Percentiles rank a stretch among this genome's conserved stretches.
phyloP scores from a whole-genome alignment of 2,113 vertebrate genomes.

The Caretta caretta region DNA sequence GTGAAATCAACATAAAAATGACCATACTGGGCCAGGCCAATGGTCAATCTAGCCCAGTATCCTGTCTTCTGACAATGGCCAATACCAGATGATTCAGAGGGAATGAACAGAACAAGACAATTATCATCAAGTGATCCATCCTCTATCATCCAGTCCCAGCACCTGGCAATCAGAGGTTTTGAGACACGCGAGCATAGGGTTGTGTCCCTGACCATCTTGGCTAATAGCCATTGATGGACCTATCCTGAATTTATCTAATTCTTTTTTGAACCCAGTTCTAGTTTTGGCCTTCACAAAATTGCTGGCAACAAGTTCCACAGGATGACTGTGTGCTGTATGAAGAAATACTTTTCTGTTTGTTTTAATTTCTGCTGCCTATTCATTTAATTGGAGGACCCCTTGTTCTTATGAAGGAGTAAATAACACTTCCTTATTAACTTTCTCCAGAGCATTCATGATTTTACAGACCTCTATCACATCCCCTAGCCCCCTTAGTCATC shows the following conservation, averaged over 20 bases:
- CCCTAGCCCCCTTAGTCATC: not conserved
- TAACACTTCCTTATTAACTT: not conserved
- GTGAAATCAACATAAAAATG: too few species aligned
- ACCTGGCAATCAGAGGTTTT: not conserved
- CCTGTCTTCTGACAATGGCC: too few species aligned
- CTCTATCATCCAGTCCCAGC: not conserved
- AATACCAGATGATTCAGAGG: too few species aligned
- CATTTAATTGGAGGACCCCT: not conserved
- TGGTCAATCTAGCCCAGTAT: too few species aligned
- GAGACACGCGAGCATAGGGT: not conserved
- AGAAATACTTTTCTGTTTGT: not conserved
- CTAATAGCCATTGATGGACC: not conserved
- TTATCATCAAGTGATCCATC: not conserved
- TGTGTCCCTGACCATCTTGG: too few species aligned
- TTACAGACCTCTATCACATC: not conserved
- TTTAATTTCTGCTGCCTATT: not conserved
- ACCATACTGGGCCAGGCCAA: too few species aligned
- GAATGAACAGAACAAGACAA: too few species aligned
- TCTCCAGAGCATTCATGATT: not conserved
- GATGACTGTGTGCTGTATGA: not conserved
- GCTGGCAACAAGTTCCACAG: not conserved
- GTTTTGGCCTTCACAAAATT: not conserved
- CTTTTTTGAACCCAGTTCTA: not conserved
- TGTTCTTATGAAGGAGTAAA: not conserved
- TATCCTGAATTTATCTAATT: not conserved